Base-by-base conservation (phyloP, 2,797 vertebrate genomes). In the Harpia harpyja region DNA sequence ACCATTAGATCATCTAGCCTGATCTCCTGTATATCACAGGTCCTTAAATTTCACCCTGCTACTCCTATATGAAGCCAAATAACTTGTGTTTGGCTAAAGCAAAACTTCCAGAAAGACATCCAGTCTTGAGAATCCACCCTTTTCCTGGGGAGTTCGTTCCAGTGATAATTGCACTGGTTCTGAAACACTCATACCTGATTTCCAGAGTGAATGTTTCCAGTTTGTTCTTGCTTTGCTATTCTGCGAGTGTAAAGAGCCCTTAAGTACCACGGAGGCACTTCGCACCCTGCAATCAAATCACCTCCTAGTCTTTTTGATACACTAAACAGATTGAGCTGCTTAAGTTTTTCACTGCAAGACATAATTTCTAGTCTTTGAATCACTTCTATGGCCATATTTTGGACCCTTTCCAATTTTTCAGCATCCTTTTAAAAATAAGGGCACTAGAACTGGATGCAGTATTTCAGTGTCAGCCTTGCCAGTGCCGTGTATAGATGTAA, bases 1-100 rank as follows among this genome's bases (percentile, higher is more conserved):
- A 97, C 95, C 90, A 89, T 97, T 96, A 97, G 96, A 97, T 97
- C 96, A 97, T 97, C 89, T 41, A 59, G 69, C 94, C 93, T 93
- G 96, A 97, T 97, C 96, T 97, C 95, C 95, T 93, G 88, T 92
- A 97, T 96, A 96, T 97, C 96, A 33, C 96, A 94, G 96, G 93
- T 95, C 96, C 96, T 97, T 96, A 87, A 95, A 92, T 97, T 97
- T 97, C 96, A 94, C 83, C 90, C 93, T 44, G 92, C 94, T 96
- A 56, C 96, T 92, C 88, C 88, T 87, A 2, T 73, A 11, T 24
- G 92, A 94, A 95, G 96, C 96, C 96, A 97, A 95, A 41, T 92
- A 94, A 92, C 85, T 97, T 16, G 74, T 60, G 59, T 92, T 97
- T 96, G 96, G 96, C 95, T 93, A 22, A 82, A 73, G 80, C 70